Percentiles rank a stretch among this genome's conserved stretches.
Evolutionary conservation across 1,140 invertebrate genomes (phyloP).

Genomic region (Pomacea maculata): DNA sequence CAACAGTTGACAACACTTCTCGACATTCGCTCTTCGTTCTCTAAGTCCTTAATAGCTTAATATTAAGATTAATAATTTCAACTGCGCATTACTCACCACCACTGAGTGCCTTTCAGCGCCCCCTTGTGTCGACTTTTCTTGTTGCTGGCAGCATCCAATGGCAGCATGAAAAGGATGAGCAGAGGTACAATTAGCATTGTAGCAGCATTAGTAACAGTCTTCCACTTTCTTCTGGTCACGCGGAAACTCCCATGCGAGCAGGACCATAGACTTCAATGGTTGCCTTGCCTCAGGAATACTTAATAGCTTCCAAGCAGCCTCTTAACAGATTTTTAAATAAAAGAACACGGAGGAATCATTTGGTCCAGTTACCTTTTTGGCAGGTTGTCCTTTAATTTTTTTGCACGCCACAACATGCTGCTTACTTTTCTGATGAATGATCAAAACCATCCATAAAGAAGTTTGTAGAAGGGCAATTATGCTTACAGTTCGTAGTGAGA

Average conservation of each 20-base stretch:
- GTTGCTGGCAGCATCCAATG: slow-evolving; percentile 11
- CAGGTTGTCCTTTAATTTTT: not conserved
- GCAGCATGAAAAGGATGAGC: not conserved
- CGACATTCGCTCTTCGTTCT: too few species aligned
- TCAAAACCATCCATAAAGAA: not conserved
- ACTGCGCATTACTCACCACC: slow-evolving; percentile 38
- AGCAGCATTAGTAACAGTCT: slow-evolving; percentile 1
- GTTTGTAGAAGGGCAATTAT: not conserved
- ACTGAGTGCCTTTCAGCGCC: slow-evolving; percentile 38
- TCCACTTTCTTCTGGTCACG: not conserved
- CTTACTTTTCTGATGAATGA: not conserved
- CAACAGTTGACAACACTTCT: too few species aligned
- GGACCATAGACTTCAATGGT: not conserved
- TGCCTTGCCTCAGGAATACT: not conserved
- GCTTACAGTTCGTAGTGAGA: not conserved
- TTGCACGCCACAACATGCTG: not conserved
- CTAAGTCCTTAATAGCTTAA: too few species aligned
- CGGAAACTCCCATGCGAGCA: not conserved
- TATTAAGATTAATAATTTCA: too few species aligned
- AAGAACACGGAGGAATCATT: not conserved
- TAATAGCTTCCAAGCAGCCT: not conserved
- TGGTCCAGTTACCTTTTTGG: not conserved
- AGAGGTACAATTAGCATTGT: slow-evolving; percentile 2
- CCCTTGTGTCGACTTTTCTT: slow-evolving; percentile 31
- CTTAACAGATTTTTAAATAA: not conserved